Evolutionary conservation across 2,113 vertebrate genomes (phyloP).

Genomic region (Daphoenositta chrysoptera): DNA sequence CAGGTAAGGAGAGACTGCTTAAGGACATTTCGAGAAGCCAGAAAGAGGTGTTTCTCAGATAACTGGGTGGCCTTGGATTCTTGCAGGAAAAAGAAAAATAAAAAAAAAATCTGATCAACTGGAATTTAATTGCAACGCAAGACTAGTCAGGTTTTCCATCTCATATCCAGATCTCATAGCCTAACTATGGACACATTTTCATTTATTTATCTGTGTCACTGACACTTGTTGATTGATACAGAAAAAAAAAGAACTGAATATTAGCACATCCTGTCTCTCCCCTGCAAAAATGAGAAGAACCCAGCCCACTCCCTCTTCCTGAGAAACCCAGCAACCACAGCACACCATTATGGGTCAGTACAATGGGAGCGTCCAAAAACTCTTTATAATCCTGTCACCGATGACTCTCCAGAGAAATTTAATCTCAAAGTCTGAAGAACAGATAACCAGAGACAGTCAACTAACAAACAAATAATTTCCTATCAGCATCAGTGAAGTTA

Average conservation of each 20-base stretch:
- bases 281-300: not conserved
- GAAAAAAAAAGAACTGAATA: not conserved
- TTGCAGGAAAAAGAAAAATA: not conserved
- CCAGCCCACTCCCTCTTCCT: not conserved
- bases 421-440: not conserved
- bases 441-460: not conserved
- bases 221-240: not conserved
- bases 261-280: not conserved
- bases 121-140: not conserved
- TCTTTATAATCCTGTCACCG: not conserved
- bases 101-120: not conserved
- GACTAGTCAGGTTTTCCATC: not conserved
- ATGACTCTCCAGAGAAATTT: not conserved
- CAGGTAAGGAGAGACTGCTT: fast-evolving
- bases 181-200: not conserved
- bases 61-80: not conserved
- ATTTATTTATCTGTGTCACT: not conserved
- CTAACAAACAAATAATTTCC: not conserved
- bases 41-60: not conserved
- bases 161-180: not conserved
- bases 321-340: not conserved
- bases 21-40: not conserved
- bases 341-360: not conserved
- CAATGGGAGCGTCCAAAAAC: not conserved
- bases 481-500: not conserved